These are phyloP conservation scores for Rhinolophus sinicus DNA, from an alignment of 2,113 vertebrate species.

Conservation along the genomic window DNA sequence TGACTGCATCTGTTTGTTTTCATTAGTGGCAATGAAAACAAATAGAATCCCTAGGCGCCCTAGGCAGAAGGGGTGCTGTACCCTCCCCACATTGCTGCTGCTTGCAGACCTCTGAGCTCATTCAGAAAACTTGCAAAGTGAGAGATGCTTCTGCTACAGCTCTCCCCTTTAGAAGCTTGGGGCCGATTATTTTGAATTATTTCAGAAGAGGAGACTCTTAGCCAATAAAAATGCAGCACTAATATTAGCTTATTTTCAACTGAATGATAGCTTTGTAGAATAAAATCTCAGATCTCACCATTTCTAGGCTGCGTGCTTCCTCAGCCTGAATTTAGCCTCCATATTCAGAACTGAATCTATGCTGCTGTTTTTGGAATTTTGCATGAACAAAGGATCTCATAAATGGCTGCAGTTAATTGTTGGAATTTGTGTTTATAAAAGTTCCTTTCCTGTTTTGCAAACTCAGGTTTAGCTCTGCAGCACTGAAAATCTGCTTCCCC, in stretches of 20 bases:
- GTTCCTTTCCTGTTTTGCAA: slow-evolving; percentile 58
- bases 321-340: background rate
- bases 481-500: background rate
- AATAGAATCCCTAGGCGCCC: slow-evolving; percentile 72
- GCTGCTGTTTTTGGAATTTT: slow-evolving; percentile 29
- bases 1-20: slow-evolving; percentile 81
- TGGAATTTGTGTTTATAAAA: slow-evolving; percentile 65
- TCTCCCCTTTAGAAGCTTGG: background rate
- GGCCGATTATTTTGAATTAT: slow-evolving; percentile 50
- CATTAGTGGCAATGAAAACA: slow-evolving; percentile 81
- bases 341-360: background rate
- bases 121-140: slow-evolving; percentile 17
- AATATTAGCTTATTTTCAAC: slow-evolving; percentile 50
- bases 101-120: slow-evolving; percentile 1
- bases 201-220: background rate
- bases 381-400: slow-evolving; percentile 27
- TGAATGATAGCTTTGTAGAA: background rate
- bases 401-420: slow-evolving; percentile 50
- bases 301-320: background rate
- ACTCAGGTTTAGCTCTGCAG: slow-evolving; percentile 17
- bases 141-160: background rate
- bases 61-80: slow-evolving; percentile 28
- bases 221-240: slow-evolving; percentile 29
- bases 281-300: background rate
- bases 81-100: background rate